Percentiles rank a stretch among this genome's conserved stretches.
These are phyloP conservation scores for Varanus salvator DNA, from an alignment of 2,113 vertebrate species.

Conservation along the genomic window DNA sequence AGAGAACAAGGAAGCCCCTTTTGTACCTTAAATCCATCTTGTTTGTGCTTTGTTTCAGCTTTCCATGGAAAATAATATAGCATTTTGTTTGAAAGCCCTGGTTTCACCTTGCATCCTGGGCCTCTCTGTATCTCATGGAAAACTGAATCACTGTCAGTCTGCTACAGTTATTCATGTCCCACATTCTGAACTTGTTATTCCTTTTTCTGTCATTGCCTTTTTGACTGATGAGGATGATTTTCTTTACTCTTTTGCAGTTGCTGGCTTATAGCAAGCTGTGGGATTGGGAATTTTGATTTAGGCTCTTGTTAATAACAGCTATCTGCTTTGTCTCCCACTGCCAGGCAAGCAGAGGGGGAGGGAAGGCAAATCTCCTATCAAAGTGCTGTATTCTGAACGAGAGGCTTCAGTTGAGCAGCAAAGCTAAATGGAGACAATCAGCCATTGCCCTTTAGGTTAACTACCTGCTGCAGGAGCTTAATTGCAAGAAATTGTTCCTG, in stretches of 20 bases:
- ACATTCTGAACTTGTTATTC: neutral
- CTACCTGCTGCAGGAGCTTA: constrained; percentile 64
- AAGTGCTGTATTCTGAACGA: constrained; percentile 52
- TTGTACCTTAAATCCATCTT: neutral
- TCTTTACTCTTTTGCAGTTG: neutral
- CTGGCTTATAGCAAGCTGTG: constrained; percentile 37
- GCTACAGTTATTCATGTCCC: neutral
- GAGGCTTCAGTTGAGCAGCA: constrained; percentile 38
- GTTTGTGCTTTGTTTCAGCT: neutral
- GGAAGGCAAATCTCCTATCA: constrained; percentile 7
- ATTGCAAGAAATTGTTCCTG: constrained; percentile 61
- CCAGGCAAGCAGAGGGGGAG: constrained; percentile 8
- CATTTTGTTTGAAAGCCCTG: neutral
- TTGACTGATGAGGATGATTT: neutral
- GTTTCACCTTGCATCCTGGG: neutral
- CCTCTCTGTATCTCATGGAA: neutral
- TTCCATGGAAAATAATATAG: neutral
- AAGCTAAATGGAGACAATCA: constrained; percentile 60
- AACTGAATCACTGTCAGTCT: neutral
- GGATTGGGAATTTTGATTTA: constrained; percentile 45
- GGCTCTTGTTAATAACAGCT: constrained; percentile 62
- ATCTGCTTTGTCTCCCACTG: constrained; percentile 24
- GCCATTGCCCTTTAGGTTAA: constrained; percentile 61
- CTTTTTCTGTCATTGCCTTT: neutral
- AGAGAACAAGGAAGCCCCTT: neutral